Conservation (phyloP, 2,888 invertebrate genomes). For the Hyles lineata region DNA sequence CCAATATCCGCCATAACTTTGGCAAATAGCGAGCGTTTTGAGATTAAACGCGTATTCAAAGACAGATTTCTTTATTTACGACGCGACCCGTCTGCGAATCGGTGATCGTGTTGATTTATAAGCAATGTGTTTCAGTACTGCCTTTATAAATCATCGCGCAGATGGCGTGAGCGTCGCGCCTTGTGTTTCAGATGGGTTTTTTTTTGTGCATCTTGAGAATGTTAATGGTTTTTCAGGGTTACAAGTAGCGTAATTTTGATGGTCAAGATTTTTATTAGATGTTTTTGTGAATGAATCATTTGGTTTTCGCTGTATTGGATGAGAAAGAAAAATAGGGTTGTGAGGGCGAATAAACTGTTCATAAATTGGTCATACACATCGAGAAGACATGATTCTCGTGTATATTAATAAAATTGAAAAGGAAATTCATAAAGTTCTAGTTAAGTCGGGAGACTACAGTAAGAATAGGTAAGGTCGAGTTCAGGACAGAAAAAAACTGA, state of each 20-base stretch:
- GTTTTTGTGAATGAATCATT: too few species aligned
- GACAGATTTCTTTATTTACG: slow-evolving; percentile 49
- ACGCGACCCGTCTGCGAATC: slow-evolving; percentile 38
- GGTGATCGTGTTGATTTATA: slow-evolving; percentile 41
- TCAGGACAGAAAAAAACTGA: too few species aligned
- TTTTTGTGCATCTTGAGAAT: slow-evolving; percentile 9
- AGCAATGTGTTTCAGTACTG: slow-evolving; percentile 17
- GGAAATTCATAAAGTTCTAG: too few species aligned
- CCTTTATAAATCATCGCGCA: slow-evolving; percentile 46
- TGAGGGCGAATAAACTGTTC: too few species aligned
- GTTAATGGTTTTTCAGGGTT: neutral
- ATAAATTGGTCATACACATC: too few species aligned
- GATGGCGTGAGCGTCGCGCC: slow-evolving; percentile 39
- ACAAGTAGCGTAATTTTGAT: neutral
- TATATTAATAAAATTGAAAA: too few species aligned
- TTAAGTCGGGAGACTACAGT: too few species aligned
- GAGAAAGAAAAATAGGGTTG: too few species aligned
- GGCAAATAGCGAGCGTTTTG: slow-evolving; percentile 22
- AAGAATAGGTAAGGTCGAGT: too few species aligned
- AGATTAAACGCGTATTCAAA: slow-evolving; percentile 34
- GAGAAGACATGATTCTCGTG: too few species aligned
- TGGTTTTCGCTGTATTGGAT: too few species aligned
- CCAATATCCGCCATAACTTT: slow-evolving; percentile 18
- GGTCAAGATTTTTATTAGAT: neutral
- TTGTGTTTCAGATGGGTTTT: slow-evolving; percentile 36